Evolutionary conservation across 2,797 vertebrate species (phyloP), one percentile per base, ranked within the genome.

Genomic region (Enteromius afrohamiltoni): DNA sequence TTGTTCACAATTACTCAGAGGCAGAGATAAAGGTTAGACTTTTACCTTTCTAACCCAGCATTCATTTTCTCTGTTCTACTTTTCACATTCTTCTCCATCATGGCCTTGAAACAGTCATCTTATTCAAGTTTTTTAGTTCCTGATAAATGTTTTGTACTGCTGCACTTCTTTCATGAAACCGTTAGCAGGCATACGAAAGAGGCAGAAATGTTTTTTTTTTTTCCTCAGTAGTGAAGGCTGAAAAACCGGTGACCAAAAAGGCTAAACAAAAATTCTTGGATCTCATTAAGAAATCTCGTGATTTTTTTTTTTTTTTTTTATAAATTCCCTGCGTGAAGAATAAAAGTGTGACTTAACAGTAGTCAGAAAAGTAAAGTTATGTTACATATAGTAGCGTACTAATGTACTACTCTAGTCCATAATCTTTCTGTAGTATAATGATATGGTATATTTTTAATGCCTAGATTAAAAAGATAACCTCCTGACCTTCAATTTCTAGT

Each of bases 1-100:
- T 98, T 40, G 97, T 98, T 87, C 97, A 97, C 93, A 98, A 97
- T 93, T 98, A 97, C 91, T 98, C 97, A 7, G 97, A 98, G 93
- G 97, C 97, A 0, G 97, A 98, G 95, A 98, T 98, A 94, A 98
- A 98, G 95, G 97, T 97, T 87, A 88, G 90, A 21, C 23, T 62
- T 70, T 73, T 64, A 71, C 76, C 65, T n/a, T 82, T 69, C 13
- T 60, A 60, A 78, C 37, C 37, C 51, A 69, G 37, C 71, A 42
- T 82, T 65, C 31, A 45, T 21, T 76, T 85, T 78, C 42, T 65
- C 13, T 74, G 45, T 79, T 45, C 9, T 85, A 40, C 29, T 68
- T 29, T 75, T 40, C 40, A 67, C 16, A 29, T 23, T 70, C 16
- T 70, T 62, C 13, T 31, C 11, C 64, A 11, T 26, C 23, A 26